Base-by-base conservation (phyloP, 2,888 invertebrate genomes). In the Globia sparganii region DNA sequence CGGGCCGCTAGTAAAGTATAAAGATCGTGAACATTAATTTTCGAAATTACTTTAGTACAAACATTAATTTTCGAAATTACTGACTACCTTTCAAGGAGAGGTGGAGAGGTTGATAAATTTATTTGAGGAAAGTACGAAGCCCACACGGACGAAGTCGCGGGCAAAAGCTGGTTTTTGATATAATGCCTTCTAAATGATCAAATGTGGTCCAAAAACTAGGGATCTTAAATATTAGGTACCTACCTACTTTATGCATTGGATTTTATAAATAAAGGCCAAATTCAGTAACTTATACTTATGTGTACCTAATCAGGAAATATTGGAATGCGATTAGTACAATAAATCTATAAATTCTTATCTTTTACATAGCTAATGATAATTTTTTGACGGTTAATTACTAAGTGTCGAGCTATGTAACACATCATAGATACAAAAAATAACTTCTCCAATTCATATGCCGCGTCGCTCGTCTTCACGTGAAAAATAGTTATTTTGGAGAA, bases 321-420 rank as follows among this genome's bases (percentile, higher is more conserved):
- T 77, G 70, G 83, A 80, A 80, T 82, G 70, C 77, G 77, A 82
- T 82, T 34, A 77, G 37, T 56, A 40, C 5, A 69, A 18, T 28
- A 77, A 80, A 64, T 81, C 31, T 34, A 73, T 43, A 21, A 53
- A 31, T 69, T 77, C 31, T 40, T 66, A 80, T 77, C 82, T 66
- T 43, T 40, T 58, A 40, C 21, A 56, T 13, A 58, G 72, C n/a
- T 62, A 49, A n/a, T 31, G 6, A 71, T 37, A n/a, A 0, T 64
- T 46, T 31, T 43, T 46, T 34, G 34, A n/a, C 40, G 9, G n/a
- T 43, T 25, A 64, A 43, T 64, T 34, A 43, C 31, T 8, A 75
- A 73, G 40, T 25, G 15, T n/a, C 3, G 43, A 43, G 37, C 13
- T 58, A 46, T 49, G 62, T 25, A n/a, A 56, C 4, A 56, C 4